A percentile compares a stretch with the other conserved stretches of the same genome.
These are phyloP conservation scores for Stylophora pistillata DNA, from an alignment of 64 coral and sea anemone genomes.

Conservation along the genomic window DNA sequence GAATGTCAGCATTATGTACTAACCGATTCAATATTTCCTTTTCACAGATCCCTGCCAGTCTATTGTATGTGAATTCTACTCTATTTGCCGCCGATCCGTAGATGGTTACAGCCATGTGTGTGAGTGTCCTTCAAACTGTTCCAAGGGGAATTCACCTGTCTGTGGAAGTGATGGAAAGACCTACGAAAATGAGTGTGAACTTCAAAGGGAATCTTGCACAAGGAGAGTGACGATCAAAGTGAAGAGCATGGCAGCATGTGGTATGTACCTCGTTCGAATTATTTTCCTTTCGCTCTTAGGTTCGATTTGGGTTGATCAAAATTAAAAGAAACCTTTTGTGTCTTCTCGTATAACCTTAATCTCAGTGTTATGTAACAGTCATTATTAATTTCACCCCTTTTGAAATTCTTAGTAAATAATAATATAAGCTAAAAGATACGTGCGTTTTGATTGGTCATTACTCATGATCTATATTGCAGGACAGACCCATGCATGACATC, in stretches of 20 bases:
- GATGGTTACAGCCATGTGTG: slow-evolving; percentile 67
- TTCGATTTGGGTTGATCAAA: too few species aligned
- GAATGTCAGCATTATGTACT: too few species aligned
- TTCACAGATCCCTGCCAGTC: slow-evolving; percentile 66
- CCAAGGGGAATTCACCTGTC: slow-evolving; percentile 68
- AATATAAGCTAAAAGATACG: too few species aligned
- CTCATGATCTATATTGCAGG: too few species aligned
- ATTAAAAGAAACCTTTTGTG: too few species aligned
- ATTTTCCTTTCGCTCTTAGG: too few species aligned
- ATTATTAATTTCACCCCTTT: too few species aligned
- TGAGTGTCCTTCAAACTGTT: slow-evolving; percentile 75
- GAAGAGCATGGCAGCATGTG: slow-evolving; percentile 34
- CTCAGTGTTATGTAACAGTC: too few species aligned
- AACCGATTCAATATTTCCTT: neutral
- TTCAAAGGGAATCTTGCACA: slow-evolving; percentile 50
- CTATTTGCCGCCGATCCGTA: slow-evolving; percentile 54
- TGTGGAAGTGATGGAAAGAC: slow-evolving; percentile 91
- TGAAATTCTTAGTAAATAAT: too few species aligned
- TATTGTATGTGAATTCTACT: slow-evolving; percentile 67
- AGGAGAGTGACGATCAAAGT: slow-evolving; percentile 18
- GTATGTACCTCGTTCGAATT: neutral
- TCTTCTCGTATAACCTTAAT: too few species aligned
- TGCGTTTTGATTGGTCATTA: too few species aligned
- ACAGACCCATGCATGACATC: too few species aligned
- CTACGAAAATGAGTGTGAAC: slow-evolving; percentile 84